Evolutionary conservation across 1,140 invertebrate genomes (phyloP).

Genomic region (Ectropis grisescens): DNA sequence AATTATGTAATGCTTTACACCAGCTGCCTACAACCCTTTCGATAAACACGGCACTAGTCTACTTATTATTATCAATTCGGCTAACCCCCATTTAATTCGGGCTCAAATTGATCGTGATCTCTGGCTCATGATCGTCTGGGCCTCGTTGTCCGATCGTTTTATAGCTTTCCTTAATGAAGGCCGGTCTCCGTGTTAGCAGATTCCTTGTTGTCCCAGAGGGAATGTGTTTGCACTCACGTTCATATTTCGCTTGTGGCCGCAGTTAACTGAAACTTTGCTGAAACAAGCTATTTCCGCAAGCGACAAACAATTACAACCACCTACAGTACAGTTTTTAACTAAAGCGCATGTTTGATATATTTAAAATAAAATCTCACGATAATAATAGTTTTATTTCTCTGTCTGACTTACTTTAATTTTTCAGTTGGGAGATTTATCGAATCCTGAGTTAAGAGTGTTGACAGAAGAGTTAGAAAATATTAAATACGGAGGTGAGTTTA

Average conservation of each 20-base stretch:
- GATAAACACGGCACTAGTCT: too few species aligned
- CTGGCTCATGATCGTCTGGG: too few species aligned
- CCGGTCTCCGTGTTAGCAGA: constrained; percentile 16
- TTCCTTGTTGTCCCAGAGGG: constrained; percentile 32
- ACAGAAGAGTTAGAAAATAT: constrained; percentile 91
- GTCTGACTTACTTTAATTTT: too few species aligned
- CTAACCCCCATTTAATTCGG: too few species aligned
- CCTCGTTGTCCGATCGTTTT: constrained; percentile 41
- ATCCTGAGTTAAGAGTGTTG: constrained; percentile 87
- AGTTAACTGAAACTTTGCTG: constrained; percentile 21
- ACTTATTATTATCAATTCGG: too few species aligned
- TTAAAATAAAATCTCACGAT: too few species aligned
- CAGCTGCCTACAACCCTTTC: too few species aligned
- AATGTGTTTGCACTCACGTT: constrained; percentile 25
- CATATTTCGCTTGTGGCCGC: constrained; percentile 29
- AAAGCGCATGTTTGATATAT: too few species aligned
- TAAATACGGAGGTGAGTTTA: constrained; percentile 82
- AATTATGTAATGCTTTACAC: too few species aligned
- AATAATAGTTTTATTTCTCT: too few species aligned
- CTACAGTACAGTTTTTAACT: too few species aligned
- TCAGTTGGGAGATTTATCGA: constrained; percentile 87
- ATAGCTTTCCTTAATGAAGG: constrained; percentile 45
- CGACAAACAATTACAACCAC: constrained; percentile 11
- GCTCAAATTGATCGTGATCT: too few species aligned
- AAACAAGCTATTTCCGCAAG: constrained; percentile 19